These are phyloP conservation scores for Himalopsyche japonica DNA, from an alignment of 2,888 invertebrate genomes.

Conservation along the genomic window DNA sequence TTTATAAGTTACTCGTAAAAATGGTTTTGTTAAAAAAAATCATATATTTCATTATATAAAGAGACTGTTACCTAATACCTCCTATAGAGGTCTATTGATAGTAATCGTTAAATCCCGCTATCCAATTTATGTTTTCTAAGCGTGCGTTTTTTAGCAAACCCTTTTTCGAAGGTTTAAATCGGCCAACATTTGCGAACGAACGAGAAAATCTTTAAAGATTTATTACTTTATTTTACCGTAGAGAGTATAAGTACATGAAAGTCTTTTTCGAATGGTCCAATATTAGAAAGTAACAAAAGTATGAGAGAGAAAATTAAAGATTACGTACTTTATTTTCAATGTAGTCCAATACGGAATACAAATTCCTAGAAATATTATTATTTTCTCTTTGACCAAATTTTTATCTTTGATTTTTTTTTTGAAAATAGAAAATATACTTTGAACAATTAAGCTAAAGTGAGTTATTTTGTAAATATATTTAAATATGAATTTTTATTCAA, in stretches of 20 bases:
- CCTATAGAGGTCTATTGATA: constrained; percentile 22
- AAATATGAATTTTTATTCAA: too few species aligned
- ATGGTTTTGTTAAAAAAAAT: background rate
- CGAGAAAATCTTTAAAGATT: constrained; percentile 1
- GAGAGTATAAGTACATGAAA: background rate
- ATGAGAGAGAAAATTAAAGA: background rate
- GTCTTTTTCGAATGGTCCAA: background rate
- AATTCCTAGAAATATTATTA: too few species aligned
- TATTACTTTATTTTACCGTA: constrained; percentile 6
- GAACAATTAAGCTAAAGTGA: too few species aligned
- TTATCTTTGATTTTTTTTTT: too few species aligned
- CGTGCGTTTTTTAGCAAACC: constrained; percentile 19
- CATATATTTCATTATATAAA: constrained; percentile 8
- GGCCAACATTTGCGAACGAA: constrained; percentile 19
- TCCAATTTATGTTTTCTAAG: constrained; percentile 33
- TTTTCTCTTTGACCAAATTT: too few species aligned
- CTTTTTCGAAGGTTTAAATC: constrained; percentile 20
- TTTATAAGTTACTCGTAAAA: background rate
- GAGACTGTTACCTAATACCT: constrained; percentile 7
- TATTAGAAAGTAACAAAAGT: background rate
- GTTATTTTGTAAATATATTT: too few species aligned
- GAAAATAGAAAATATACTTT: too few species aligned
- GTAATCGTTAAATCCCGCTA: constrained; percentile 35
- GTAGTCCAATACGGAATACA: background rate
- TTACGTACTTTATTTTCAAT: background rate